A percentile compares a stretch with the other conserved stretches of the same genome.
Conservation (phyloP, 2,888 invertebrate genomes). For the Sarcophaga rosellei region DNA sequence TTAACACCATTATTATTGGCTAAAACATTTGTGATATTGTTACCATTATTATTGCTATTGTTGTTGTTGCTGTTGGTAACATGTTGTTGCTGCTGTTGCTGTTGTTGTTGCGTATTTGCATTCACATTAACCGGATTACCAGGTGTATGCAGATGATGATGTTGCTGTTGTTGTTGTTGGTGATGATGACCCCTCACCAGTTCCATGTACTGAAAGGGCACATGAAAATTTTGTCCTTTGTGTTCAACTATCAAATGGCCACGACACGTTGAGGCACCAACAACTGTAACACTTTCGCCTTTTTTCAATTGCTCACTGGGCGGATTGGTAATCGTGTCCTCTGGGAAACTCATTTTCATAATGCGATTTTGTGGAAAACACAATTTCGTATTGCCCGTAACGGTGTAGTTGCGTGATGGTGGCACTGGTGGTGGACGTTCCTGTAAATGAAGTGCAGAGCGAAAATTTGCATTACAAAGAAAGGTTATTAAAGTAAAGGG, state of each 20-base stretch:
- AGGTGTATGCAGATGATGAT: conserved; percentile 54
- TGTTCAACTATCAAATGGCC: conserved; percentile 94
- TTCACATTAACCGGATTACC: conserved; percentile 47
- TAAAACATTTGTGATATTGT: conserved; percentile 50
- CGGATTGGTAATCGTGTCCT: conserved; percentile 81
- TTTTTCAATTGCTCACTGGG: conserved; percentile 84
- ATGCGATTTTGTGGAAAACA: conserved; percentile 95
- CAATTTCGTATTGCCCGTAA: conserved; percentile 93
- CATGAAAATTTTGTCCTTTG: conserved; percentile 87
- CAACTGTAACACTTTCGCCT: conserved; percentile 93
- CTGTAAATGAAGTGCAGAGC: conserved; percentile 79
- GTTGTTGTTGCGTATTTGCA: conserved; percentile 55
- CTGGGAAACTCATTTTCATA: conserved; percentile 94
- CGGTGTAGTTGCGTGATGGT: conserved; percentile 93
- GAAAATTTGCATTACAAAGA: conserved; percentile 59
- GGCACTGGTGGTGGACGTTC: conserved; percentile 96
- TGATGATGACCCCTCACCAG: conserved; percentile 79
- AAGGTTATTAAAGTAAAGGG: conserved; percentile 7
- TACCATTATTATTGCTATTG: conserved; percentile 45
- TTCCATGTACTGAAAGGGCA: conserved; percentile 92
- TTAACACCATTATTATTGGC: conserved; percentile 49
- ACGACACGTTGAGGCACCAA: conserved; percentile 92
- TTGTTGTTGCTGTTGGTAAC: conserved; percentile 45
- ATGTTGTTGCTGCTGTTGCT: conserved; percentile 52
- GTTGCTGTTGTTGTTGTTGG: conserved; percentile 53